Evolutionary conservation across 2,113 vertebrate genomes (phyloP).

Genomic region (Abramis brama): DNA sequence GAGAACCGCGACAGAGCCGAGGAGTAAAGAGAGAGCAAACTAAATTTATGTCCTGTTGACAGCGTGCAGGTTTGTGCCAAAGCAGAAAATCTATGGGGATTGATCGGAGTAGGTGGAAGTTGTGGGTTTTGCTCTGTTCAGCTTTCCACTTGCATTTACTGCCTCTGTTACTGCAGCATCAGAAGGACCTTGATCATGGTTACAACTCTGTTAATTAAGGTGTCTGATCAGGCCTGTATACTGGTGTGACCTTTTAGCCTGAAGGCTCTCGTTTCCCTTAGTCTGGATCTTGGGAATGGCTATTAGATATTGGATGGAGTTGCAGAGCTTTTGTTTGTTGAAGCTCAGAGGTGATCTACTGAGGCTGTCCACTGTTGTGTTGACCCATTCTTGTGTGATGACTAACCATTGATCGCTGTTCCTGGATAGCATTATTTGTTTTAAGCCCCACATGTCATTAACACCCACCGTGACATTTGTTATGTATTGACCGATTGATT

Average conservation of each 20-base stretch:
- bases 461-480: slow-evolving; percentile 75
- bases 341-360: slow-evolving; percentile 50
- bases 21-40: slow-evolving; percentile 49
- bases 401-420: slow-evolving; percentile 68
- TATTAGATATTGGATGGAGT: neutral
- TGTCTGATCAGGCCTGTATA: slow-evolving; percentile 71
- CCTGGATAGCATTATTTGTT: slow-evolving; percentile 70
- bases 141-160: slow-evolving; percentile 21
- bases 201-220: slow-evolving; percentile 78
- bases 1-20: slow-evolving; percentile 50
- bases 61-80: slow-evolving; percentile 75
- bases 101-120: slow-evolving; percentile 66
- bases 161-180: slow-evolving; percentile 62
- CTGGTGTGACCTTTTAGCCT: slow-evolving; percentile 66
- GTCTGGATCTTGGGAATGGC: slow-evolving; percentile 28
- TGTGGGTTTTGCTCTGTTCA: slow-evolving; percentile 63
- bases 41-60: slow-evolving; percentile 72
- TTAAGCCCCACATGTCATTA: slow-evolving; percentile 77
- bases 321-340: slow-evolving; percentile 39
- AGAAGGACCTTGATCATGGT: slow-evolving; percentile 73
- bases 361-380: slow-evolving; percentile 31
- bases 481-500: slow-evolving; percentile 76
- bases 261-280: slow-evolving; percentile 60
- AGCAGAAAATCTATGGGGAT: slow-evolving; percentile 76
- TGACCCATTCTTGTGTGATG: slow-evolving; percentile 46